Evolutionary conservation across 2,113 vertebrate genomes (phyloP).

Genomic region (Centropus bengalensis): DNA sequence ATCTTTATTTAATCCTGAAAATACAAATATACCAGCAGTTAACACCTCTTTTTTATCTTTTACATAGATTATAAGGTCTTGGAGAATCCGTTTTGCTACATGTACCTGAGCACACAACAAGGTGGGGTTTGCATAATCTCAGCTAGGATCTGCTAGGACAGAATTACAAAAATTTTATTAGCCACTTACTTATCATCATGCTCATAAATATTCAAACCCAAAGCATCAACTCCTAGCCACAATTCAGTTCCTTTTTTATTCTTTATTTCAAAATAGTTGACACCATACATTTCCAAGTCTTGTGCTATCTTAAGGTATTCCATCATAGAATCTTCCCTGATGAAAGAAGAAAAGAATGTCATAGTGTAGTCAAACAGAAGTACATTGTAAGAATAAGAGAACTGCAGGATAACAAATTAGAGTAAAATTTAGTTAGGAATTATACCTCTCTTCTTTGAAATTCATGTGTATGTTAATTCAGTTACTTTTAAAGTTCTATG

Average conservation of each 20-base stretch:
- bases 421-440: neutral
- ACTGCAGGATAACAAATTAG: neutral
- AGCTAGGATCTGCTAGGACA: neutral
- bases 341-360: constrained; percentile 33
- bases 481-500: neutral
- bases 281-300: constrained; percentile 98
- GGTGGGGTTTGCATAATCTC: neutral
- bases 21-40: neutral
- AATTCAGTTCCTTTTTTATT: constrained; percentile 98
- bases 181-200: constrained; percentile 93
- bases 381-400: neutral
- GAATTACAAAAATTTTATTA: neutral
- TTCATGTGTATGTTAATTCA: neutral
- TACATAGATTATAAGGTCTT: neutral
- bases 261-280: constrained; percentile 99
- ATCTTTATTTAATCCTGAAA: neutral
- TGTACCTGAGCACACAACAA: neutral
- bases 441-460: neutral
- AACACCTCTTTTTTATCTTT: neutral
- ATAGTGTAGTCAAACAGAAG: neutral
- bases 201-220: constrained; percentile 97
- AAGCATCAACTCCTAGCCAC: constrained; percentile 95
- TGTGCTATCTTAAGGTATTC: constrained; percentile 98
- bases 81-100: neutral
- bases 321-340: constrained; percentile 98